Conservation (phyloP, 1,140 invertebrate genomes). For the Manduca sexta region DNA sequence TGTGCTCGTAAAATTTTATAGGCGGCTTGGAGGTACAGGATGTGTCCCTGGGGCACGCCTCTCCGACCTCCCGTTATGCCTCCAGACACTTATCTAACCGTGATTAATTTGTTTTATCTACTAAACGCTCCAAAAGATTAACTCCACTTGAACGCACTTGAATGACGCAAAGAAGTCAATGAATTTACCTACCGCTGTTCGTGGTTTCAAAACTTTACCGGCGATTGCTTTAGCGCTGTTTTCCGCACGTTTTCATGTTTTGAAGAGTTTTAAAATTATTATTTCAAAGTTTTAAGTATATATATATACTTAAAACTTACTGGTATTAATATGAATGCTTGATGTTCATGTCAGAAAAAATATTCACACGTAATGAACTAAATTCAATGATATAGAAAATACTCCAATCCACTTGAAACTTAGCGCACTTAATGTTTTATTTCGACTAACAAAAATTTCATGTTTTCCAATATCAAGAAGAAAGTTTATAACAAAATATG, state of each 20-base stretch:
- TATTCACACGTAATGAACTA: no score
- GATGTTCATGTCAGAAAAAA: no score
- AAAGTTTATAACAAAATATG: no score
- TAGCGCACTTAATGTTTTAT: no score
- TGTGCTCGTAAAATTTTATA: constrained; percentile 64
- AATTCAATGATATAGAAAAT: no score
- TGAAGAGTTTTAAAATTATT: not conserved
- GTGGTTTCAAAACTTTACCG: no score
- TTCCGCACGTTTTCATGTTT: no score
- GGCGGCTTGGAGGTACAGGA: constrained; percentile 38
- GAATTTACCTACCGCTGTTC: constrained; percentile 4
- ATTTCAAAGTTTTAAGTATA: not conserved
- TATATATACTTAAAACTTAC: not conserved
- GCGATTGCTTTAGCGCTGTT: no score
- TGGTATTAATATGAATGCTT: no score
- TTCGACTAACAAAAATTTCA: no score
- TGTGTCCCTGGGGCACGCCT: constrained; percentile 37
- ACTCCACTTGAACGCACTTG: constrained; percentile 23
- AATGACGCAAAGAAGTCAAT: constrained; percentile 14
- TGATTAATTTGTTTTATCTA: constrained; percentile 64
- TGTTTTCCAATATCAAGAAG: no score
- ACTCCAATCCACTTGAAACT: no score
- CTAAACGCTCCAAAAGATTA: constrained; percentile 36
- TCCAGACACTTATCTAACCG: constrained; percentile 55
- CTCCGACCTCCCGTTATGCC: constrained; percentile 39